Conservation (phyloP, 2,797 vertebrate genomes). For the Alcedo quadribrachys region DNA sequence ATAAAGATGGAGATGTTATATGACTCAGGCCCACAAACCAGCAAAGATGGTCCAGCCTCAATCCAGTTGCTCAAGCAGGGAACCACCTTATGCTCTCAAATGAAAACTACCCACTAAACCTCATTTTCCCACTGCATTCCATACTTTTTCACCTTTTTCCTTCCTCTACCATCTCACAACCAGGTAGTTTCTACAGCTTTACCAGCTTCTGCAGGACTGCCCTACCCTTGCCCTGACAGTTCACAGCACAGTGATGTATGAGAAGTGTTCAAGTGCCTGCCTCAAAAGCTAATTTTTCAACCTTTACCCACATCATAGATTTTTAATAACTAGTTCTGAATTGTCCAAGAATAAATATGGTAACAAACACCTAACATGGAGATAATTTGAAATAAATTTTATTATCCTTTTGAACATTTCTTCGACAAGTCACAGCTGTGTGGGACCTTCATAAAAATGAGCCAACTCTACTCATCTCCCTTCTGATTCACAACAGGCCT, state of each 20-base stretch:
- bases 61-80: not conserved
- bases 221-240: not conserved
- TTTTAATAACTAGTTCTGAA: slow-evolving; percentile 66
- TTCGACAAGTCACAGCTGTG: slow-evolving; percentile 33
- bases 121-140: not conserved
- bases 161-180: not conserved
- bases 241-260: not conserved
- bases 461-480: not conserved
- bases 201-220: rapidly evolving
- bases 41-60: rapidly evolving
- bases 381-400: slow-evolving; percentile 67
- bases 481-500: slow-evolving; percentile 49
- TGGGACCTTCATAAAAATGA: not conserved
- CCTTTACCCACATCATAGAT: slow-evolving; percentile 60
- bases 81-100: not conserved
- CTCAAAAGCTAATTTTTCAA: slow-evolving; percentile 41
- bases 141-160: not conserved
- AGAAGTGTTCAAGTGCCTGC: slow-evolving; percentile 19
- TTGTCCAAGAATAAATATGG: slow-evolving; percentile 59
- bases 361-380: slow-evolving; percentile 49
- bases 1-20: not conserved
- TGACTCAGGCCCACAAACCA: not conserved
- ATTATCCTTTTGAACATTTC: slow-evolving; percentile 43
- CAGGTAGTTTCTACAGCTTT: not conserved
- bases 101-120: not conserved